These are phyloP conservation scores for Apis mellifera DNA, from an alignment of 1,140 invertebrate species.

Conservation along the genomic window DNA sequence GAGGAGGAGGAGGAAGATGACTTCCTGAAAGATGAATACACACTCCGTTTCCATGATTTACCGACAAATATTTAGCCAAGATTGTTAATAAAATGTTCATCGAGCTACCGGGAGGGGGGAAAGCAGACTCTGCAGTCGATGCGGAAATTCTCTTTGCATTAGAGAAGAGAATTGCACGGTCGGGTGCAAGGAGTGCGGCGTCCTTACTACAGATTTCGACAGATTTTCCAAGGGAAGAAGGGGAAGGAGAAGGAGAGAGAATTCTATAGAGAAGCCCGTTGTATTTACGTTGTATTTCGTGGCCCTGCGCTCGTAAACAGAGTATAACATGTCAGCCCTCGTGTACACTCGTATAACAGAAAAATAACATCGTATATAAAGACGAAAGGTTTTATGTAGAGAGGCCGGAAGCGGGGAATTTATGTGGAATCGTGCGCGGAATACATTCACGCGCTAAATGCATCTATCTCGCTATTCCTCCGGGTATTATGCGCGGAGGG, in stretches of 20 bases:
- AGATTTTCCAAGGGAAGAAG: too few species aligned
- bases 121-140: too few species aligned
- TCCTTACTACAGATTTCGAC: not conserved
- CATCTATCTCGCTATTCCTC: not conserved
- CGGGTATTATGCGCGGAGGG: not conserved
- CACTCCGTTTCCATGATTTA: not conserved
- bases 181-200: not conserved
- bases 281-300: constrained; percentile 50
- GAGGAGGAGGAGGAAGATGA: too few species aligned
- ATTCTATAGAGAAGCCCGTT: constrained; percentile 32
- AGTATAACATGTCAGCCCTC: constrained; percentile 51
- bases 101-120: not conserved
- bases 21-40: constrained; percentile 1
- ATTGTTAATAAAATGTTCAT: constrained; percentile 12
- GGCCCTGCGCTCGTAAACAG: constrained; percentile 54
- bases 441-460: constrained; percentile 38
- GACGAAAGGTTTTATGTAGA: constrained; percentile 31
- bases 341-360: constrained; percentile 55
- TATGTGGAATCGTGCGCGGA: constrained; percentile 42
- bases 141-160: not conserved
- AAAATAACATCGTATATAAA: constrained; percentile 58
- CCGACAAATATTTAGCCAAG: constrained; percentile 29
- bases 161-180: not conserved
- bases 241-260: not conserved
- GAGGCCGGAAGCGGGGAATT: constrained; percentile 28